These are phyloP conservation scores for Alfaro cultratus DNA, from an alignment of 2,797 vertebrate species.

Conservation along the genomic window DNA sequence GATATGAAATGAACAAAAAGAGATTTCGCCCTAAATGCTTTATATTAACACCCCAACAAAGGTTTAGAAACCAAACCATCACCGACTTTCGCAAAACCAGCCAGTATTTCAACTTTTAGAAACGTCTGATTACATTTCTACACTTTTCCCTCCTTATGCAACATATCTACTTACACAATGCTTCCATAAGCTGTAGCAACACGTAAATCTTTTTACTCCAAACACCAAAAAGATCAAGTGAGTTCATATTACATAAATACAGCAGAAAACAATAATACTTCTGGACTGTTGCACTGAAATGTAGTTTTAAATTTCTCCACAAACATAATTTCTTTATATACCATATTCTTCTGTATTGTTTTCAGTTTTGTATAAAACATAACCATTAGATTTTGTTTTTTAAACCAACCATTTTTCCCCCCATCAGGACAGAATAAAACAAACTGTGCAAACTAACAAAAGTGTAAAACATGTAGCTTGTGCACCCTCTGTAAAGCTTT, in stretches of 20 bases:
- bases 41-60: neutral
- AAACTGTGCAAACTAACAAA: conserved; percentile 48
- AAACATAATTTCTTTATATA: neutral
- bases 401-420: neutral
- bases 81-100: conserved; percentile 27
- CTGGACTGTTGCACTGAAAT: conserved; percentile 11
- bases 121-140: conserved; percentile 31
- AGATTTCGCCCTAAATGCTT: neutral
- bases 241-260: conserved; percentile 33
- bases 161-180: conserved; percentile 40
- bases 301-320: conserved; percentile 13
- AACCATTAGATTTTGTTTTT: conserved; percentile 10
- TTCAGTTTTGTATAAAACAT: neutral
- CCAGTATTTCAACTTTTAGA: conserved; percentile 38
- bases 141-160: conserved; percentile 50
- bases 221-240: conserved; percentile 22
- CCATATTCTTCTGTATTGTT: neutral
- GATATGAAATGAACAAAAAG: neutral
- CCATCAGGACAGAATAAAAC: conserved; percentile 35
- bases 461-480: conserved; percentile 21
- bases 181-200: conserved; percentile 16
- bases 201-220: conserved; percentile 14
- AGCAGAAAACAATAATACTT: conserved; percentile 38
- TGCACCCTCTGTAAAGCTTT: conserved; percentile 11
- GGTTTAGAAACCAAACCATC: neutral